Base-by-base conservation (phyloP, 2,797 vertebrate species). In the Tympanoctomys barrerae region DNA sequence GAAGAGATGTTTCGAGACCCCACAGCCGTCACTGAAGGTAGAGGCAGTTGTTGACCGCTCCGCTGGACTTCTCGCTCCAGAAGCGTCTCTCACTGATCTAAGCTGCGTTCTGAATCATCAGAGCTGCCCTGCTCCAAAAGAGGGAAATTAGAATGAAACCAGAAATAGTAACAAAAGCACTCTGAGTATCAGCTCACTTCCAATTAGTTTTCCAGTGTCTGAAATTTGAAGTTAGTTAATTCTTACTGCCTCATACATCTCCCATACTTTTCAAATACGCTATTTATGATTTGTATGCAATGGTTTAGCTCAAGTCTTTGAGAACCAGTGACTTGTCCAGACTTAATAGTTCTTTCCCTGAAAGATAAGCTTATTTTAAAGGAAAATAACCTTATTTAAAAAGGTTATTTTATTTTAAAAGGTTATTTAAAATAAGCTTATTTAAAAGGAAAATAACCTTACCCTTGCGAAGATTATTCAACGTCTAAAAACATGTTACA, bases 121-220 rank as follows among this genome's bases (percentile, higher is more conserved):
- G 19, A 0, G 10, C 5, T 10, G 22, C 24, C 1, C 24, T 21
- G 19, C 19, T 36, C 26, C 8, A 7, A 11, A 19, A 2, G 16
- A 7, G 36, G 1, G 7, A 16, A 42, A 33, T 39, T 80, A 36
- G 68, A 85, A 36, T 49, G n/a, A 75, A 75, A 75, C 16, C 14
- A 77, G 39, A 49, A 66, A 42, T 0, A 68, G 13, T 0, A 59
- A 11, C 24, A 28, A 75, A 42, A 26, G 11, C 26, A 46, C 39
- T 13, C 1, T 94, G 4, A 78, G 2, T 28, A 79, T 36, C 39
- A 87, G 6, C 49, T 70, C 10, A 70, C 52, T 54, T 59, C 14
- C 28, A 10, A 26, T 31, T 13, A 75, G 18, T 49, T 68, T 91
- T 70, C 12, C 10, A 82, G 9, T 59, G 75, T 49, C 24, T 49